Conservation (phyloP, 2,888 invertebrate genomes). For the Tricholauxania praeusta region DNA sequence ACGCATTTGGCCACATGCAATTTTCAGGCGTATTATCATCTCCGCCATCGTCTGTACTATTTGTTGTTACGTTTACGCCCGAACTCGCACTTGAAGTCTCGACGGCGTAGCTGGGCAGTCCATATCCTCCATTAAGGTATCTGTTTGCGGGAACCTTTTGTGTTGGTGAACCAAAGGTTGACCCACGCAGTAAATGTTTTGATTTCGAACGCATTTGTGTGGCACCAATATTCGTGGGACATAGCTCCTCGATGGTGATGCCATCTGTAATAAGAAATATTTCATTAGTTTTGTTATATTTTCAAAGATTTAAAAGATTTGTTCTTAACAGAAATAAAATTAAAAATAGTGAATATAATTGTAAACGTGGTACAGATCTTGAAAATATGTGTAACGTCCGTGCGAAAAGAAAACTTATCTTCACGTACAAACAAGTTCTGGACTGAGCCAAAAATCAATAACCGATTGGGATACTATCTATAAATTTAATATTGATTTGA, state of each 20-base stretch:
- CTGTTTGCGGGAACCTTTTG: conserved; percentile 61
- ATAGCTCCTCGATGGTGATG: conserved; percentile 64
- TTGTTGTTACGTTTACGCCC: conserved; percentile 35
- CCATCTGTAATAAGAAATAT: conserved; percentile 55
- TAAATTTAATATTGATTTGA: too few species aligned
- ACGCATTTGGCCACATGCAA: conserved; percentile 81
- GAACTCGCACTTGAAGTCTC: conserved; percentile 46
- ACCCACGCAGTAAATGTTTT: conserved; percentile 61
- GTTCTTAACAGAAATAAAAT: too few species aligned
- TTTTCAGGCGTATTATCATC: conserved; percentile 60
- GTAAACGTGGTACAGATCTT: too few species aligned
- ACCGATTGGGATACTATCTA: too few species aligned
- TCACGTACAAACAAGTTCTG: too few species aligned
- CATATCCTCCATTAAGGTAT: conserved; percentile 57
- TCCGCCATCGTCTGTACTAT: conserved; percentile 36
- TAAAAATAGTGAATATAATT: too few species aligned
- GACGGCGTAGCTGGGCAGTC: conserved; percentile 35
- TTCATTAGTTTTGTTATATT: background rate
- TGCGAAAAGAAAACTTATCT: too few species aligned
- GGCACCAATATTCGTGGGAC: conserved; percentile 53
- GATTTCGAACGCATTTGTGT: conserved; percentile 59
- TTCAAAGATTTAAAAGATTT: too few species aligned
- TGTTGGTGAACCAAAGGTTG: conserved; percentile 60
- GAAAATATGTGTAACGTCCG: too few species aligned
- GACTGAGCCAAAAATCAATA: too few species aligned